phyloP scores from a whole-genome alignment of 1,140 invertebrate genomes.

The Zophobas morio region DNA sequence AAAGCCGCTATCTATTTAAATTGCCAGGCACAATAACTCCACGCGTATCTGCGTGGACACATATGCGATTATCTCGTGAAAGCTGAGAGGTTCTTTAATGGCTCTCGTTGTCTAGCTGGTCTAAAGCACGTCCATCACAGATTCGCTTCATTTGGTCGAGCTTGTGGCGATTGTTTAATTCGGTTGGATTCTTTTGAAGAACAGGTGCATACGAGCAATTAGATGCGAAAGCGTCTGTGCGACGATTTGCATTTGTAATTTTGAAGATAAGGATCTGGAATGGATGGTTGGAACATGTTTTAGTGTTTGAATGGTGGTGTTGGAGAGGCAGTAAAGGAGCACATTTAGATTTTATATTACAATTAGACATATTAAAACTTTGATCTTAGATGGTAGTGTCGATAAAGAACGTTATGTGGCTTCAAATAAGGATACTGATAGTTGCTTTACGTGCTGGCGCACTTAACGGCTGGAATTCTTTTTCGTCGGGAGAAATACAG shows the following conservation, averaged over 20 bases:
- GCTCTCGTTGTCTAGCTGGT: not conserved
- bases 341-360: not conserved
- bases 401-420: no score
- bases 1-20: not conserved
- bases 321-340: not conserved
- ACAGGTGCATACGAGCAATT: constrained; percentile 33
- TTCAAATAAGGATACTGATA: no score
- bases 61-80: constrained; percentile 2
- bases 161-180: not conserved
- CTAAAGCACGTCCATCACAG: not conserved
- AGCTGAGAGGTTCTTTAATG: not conserved
- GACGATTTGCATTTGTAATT: constrained; percentile 47
- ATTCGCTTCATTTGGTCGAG: not conserved
- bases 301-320: constrained; percentile 13
- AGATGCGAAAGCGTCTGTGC: constrained; percentile 44
- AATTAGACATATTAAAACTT: no score
- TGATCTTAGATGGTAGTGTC: no score
- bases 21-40: not conserved
- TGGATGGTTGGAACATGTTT: constrained; percentile 20
- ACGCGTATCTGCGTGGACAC: constrained; percentile 1
- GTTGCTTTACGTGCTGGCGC: no score
- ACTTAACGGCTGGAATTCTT: no score
- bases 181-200: not conserved
- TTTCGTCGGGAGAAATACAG: no score
- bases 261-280: constrained; percentile 32